These are phyloP conservation scores for Caranx melampygus DNA, from an alignment of 2,113 vertebrate species.

Conservation along the genomic window DNA sequence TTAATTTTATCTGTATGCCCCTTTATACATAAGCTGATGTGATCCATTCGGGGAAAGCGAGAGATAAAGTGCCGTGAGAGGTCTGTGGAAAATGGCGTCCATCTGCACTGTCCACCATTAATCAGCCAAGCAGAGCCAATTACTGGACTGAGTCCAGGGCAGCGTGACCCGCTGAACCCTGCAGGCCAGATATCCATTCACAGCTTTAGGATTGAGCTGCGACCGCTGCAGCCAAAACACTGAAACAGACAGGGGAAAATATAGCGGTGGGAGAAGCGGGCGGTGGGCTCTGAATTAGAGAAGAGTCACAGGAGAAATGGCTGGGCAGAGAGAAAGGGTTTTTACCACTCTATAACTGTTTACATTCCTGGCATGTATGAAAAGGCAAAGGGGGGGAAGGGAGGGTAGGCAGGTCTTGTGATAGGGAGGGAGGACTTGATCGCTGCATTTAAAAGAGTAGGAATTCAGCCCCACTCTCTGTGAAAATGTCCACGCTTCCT, in stretches of 20 bases:
- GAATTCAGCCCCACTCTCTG: slow-evolving; percentile 63
- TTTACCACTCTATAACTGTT: slow-evolving; percentile 67
- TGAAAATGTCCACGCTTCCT: slow-evolving; percentile 17
- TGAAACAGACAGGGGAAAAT: slow-evolving; percentile 41
- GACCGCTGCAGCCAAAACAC: slow-evolving; percentile 39
- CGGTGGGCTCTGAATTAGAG: slow-evolving; percentile 37
- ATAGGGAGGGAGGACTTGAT: slow-evolving; percentile 51
- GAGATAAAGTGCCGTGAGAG: slow-evolving; percentile 56
- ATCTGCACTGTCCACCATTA: slow-evolving; percentile 80
- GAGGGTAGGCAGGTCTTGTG: slow-evolving; percentile 54
- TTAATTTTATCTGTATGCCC: slow-evolving; percentile 34
- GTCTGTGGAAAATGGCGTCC: slow-evolving; percentile 78
- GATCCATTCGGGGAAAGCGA: slow-evolving; percentile 48
- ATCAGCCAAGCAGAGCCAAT: slow-evolving; percentile 82
- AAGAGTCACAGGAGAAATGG: slow-evolving; percentile 42
- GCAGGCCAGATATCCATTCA: slow-evolving; percentile 69
- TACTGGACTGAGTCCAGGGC: slow-evolving; percentile 69
- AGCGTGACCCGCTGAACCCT: slow-evolving; percentile 69
- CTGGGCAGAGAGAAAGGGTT: slow-evolving; percentile 57
- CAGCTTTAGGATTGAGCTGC: slow-evolving; percentile 55
- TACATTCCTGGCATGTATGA: slow-evolving; percentile 77
- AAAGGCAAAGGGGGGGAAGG: slow-evolving; percentile 44
- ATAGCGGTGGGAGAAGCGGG: slow-evolving; percentile 13
- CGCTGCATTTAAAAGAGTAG: slow-evolving; percentile 52
- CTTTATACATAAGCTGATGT: slow-evolving; percentile 45